These are phyloP conservation scores for Troides helena DNA, from an alignment of 2,888 invertebrate species.

Conservation along the genomic window DNA sequence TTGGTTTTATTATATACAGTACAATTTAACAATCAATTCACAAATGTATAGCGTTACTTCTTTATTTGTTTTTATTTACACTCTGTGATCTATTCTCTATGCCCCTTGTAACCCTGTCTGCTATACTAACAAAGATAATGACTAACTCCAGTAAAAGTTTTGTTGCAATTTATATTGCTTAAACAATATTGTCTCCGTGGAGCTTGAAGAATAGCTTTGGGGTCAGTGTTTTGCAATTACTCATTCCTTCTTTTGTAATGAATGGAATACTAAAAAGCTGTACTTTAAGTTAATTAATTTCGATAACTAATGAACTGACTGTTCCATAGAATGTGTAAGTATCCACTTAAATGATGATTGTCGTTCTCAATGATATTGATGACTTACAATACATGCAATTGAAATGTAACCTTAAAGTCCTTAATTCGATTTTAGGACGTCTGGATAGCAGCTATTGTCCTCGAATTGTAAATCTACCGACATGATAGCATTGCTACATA, in stretches of 20 bases:
- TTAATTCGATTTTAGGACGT: too few relatives aligned
- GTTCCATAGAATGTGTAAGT: conserved; percentile 5
- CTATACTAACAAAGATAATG: background rate
- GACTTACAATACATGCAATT: background rate
- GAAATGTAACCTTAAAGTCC: too few relatives aligned
- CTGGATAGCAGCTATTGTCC: too few relatives aligned
- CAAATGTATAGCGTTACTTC: too few relatives aligned
- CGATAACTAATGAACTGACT: conserved; percentile 18
- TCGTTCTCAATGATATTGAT: background rate
- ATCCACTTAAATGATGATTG: background rate
- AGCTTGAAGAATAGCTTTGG: conserved; percentile 5
- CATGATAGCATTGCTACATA: too few relatives aligned
- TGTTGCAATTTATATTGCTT: conserved; percentile 8
- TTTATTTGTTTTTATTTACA: too few relatives aligned
- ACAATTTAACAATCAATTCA: too few relatives aligned
- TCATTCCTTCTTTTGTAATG: conserved; percentile 14
- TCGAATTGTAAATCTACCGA: too few relatives aligned
- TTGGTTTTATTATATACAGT: too few relatives aligned
- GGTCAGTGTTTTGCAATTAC: conserved; percentile 4
- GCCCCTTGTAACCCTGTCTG: background rate
- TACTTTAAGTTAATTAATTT: conserved; percentile 15
- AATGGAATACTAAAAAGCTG: conserved; percentile 18
- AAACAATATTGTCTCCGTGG: conserved; percentile 5
- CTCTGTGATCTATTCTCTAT: too few relatives aligned
- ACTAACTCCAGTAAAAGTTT: conserved; percentile 15